These are phyloP conservation scores for Lacanobia wlatinum DNA, from an alignment of 2,888 invertebrate genomes.

Conservation along the genomic window DNA sequence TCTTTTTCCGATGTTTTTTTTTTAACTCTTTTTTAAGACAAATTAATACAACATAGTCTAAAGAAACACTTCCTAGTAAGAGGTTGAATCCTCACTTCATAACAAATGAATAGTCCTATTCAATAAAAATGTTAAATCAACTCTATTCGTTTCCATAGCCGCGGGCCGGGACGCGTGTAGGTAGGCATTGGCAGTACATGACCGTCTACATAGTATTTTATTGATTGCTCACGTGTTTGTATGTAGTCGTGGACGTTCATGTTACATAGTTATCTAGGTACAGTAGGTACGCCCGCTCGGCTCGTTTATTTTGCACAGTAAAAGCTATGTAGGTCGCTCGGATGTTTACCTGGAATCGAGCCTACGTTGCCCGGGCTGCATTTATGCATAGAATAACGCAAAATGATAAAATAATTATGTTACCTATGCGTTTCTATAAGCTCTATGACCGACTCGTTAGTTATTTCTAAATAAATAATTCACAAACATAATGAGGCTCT, in stretches of 20 bases:
- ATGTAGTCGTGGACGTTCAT: conserved; percentile 71
- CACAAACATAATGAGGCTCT: neutral
- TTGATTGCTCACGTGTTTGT: conserved; percentile 73
- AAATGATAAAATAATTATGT: neutral
- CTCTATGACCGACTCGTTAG: neutral
- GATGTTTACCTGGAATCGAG: conserved; percentile 56
- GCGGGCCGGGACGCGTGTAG: conserved; percentile 46
- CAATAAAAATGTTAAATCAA: conserved; percentile 46
- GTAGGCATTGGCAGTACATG: conserved; percentile 65
- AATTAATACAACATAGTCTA: no score
- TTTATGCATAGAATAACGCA: neutral
- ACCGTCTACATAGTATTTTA: conserved; percentile 68
- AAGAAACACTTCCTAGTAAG: neutral
- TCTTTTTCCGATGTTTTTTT: no score
- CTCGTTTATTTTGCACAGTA: conserved; percentile 72
- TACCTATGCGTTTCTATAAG: neutral
- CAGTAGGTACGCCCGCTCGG: conserved; percentile 50
- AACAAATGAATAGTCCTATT: neutral
- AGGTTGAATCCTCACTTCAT: neutral
- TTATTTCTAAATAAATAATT: neutral
- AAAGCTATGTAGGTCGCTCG: conserved; percentile 72
- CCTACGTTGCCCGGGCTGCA: conserved; percentile 22
- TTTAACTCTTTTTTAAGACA: no score
- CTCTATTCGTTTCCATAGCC: conserved; percentile 69
- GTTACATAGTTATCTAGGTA: conserved; percentile 74